Evolutionary conservation across 2,113 vertebrate species (phyloP).

Genomic region (Psilopogon haemacephalus): DNA sequence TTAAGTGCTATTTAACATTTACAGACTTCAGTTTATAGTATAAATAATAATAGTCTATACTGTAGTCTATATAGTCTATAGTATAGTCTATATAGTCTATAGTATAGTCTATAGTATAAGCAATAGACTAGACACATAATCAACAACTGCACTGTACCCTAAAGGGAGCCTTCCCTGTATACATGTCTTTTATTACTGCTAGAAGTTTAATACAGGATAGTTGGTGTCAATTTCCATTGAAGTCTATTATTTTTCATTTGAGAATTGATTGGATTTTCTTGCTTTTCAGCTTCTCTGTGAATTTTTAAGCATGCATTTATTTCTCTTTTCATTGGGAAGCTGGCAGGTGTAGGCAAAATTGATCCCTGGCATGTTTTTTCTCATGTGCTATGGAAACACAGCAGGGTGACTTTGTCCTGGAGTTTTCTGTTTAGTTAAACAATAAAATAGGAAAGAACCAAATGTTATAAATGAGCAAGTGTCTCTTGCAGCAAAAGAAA

Average conservation of each 20-base stretch:
- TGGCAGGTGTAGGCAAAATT: neutral
- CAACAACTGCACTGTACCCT: neutral
- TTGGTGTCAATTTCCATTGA: neutral
- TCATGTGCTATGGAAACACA: neutral
- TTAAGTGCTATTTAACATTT: neutral
- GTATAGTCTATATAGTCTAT: no score
- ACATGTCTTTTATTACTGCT: neutral
- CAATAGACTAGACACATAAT: neutral
- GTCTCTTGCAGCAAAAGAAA: neutral
- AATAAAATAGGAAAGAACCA: neutral
- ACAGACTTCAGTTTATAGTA: no score
- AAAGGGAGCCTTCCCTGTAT: neutral
- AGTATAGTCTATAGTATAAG: no score
- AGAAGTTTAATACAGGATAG: neutral
- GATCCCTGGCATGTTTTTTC: neutral
- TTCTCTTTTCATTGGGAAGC: neutral
- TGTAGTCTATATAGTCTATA: no score
- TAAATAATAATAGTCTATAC: no score
- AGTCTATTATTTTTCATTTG: neutral
- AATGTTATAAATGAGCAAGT: neutral
- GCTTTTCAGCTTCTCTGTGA: neutral
- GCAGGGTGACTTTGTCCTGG: neutral
- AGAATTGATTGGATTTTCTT: neutral
- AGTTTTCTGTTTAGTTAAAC: slow-evolving; percentile 46
- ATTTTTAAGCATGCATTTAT: neutral